A percentile compares a stretch with the other conserved stretches of the same genome.
phyloP scores from a whole-genome alignment of 2,797 vertebrate species.

The Austrolebias charrua region DNA sequence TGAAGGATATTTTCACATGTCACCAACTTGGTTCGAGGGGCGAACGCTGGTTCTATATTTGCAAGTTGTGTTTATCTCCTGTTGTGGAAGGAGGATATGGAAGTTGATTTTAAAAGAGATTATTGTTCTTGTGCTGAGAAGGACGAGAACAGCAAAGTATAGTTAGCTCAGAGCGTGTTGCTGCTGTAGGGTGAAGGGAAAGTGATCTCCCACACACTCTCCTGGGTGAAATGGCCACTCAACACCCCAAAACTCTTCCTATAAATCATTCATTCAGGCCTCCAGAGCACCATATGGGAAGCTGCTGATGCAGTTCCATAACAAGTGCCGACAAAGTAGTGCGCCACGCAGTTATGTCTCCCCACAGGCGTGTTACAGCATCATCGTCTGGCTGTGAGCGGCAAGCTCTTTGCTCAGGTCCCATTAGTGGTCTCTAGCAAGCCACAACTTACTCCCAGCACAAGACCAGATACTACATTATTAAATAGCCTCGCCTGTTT shows the following conservation, averaged over 20 bases:
- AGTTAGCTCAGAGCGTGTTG: conserved; percentile 18
- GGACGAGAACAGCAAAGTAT: conserved; percentile 10
- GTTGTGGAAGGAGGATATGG: conserved; percentile 64
- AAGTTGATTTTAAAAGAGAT: conserved; percentile 52
- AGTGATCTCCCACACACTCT: conserved; percentile 48
- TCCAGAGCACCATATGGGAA: conserved; percentile 56
- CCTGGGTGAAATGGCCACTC: conserved; percentile 59
- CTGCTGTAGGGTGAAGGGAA: conserved; percentile 42
- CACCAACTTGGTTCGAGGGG: conserved; percentile 50
- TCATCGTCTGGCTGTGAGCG: conserved; percentile 61
- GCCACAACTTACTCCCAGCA: conserved; percentile 52
- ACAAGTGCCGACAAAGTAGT: conserved; percentile 64
- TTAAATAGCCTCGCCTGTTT: conserved; percentile 75
- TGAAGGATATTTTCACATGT: conserved; percentile 67
- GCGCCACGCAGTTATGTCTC: conserved; percentile 54
- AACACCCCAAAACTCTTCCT: conserved; percentile 51
- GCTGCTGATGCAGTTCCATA: conserved; percentile 58
- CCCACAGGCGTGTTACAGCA: conserved; percentile 57
- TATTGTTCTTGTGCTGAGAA: conserved; percentile 14
- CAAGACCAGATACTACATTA: conserved; percentile 72
- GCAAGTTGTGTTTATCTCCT: conserved; percentile 64
- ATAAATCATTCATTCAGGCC: conserved; percentile 66
- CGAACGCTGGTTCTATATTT: conserved; percentile 62
- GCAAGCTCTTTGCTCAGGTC: conserved; percentile 49
- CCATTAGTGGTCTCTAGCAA: conserved; percentile 61